Evolutionary conservation across 2,888 invertebrate genomes (phyloP), one percentile per base, ranked within the genome.

Genomic region (Acanthopleura granulata): DNA sequence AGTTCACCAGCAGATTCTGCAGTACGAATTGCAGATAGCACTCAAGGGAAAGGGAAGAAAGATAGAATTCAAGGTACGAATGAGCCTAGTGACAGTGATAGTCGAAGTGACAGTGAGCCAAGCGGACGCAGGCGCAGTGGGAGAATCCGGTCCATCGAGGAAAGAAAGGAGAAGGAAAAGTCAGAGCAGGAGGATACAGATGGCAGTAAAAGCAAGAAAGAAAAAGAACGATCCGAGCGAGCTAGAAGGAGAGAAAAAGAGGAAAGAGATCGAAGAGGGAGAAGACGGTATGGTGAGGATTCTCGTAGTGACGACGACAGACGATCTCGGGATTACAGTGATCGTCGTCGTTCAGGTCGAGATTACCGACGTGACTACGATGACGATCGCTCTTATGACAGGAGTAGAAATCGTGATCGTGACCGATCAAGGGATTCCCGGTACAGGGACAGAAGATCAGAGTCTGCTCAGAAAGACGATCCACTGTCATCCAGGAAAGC

Each of bases 241-340:
- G 18, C 75, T 70, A 72, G 76, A 66, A 15, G 75, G 69, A 57
- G 69, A 75, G 16, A 78, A 73, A 71, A 74, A 76, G 71, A 50
- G 25, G 72, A 74, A 71, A 61, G 72, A 40, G 78, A 74, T 22
- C 62, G 73, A 22, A 74, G 66, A 25, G 75, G 76, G 14, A 77
- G 74, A 61, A 78, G 75, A 74, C 29, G 72, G 4, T 40, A 40
- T 40, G 40, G 9, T 9, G 40, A 40, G 40, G 71, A 76, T 16
- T 27, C 66, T 18, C 30, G 50, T 16, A 16, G 25, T 71, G 71
- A 71, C 30, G 66, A 66, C 29, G 66, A 66, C 25, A 3, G 14
- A 16, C 30, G 49, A 30, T 18, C 15, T 1, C 76, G 77, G 49
- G 77, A 78, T 16, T 40, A 40, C 40, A 40, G 40, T 40, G 76